Conservation (phyloP, 2,888 invertebrate genomes). For the Nomada goodeniana region DNA sequence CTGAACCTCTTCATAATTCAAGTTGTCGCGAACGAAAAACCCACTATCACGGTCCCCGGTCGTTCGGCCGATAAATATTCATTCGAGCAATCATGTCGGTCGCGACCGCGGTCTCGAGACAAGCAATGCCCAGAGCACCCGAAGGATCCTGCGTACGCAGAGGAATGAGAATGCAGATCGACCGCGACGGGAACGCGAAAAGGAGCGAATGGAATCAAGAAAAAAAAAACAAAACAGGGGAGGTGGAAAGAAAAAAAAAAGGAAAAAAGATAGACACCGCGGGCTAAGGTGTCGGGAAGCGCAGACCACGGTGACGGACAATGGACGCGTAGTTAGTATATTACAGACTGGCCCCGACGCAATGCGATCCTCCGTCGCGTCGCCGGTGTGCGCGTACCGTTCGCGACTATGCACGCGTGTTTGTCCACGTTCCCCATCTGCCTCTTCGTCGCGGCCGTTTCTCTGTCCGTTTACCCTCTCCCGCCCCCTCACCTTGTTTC, state of each 20-base stretch:
- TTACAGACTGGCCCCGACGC: slow-evolving; percentile 74
- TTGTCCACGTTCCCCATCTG: slow-evolving; percentile 16
- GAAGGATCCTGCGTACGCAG: neutral
- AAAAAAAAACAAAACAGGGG: slow-evolving; percentile 33
- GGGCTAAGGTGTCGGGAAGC: slow-evolving; percentile 69
- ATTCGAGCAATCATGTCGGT: too few species aligned
- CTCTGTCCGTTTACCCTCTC: neutral
- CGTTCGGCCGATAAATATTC: too few species aligned
- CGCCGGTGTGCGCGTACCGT: slow-evolving; percentile 18
- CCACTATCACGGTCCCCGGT: too few species aligned
- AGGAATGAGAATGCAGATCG: neutral
- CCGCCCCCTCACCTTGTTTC: neutral
- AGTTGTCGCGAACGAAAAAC: too few species aligned
- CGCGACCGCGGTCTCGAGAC: too few species aligned
- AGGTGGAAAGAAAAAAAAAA: neutral
- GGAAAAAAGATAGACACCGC: neutral
- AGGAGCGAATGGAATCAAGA: slow-evolving; percentile 21
- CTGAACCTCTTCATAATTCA: too few species aligned
- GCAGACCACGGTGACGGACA: slow-evolving; percentile 71
- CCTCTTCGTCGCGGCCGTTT: neutral
- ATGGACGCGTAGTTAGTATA: slow-evolving; percentile 80
- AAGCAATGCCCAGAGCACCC: neutral
- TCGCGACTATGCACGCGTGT: slow-evolving; percentile 17
- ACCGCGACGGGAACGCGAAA: neutral
- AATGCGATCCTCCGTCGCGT: slow-evolving; percentile 62